Evolutionary conservation across 2,797 vertebrate genomes (phyloP).

Genomic region (Salmo trutta): DNA sequence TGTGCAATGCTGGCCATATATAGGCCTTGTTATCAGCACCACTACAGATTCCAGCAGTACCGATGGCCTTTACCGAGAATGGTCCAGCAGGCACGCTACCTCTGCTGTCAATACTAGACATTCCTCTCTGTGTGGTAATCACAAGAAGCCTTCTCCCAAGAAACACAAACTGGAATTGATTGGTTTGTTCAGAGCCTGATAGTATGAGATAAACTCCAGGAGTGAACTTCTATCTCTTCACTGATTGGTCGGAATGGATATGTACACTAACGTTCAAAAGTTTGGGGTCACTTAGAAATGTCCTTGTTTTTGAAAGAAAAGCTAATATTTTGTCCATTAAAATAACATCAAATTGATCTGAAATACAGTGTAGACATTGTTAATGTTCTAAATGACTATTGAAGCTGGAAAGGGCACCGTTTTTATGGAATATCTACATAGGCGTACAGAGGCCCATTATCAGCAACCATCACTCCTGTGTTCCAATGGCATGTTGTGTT

Average conservation of each 20-base stretch:
- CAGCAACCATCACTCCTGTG: no score
- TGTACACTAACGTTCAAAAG: no score
- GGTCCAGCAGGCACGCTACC: slow-evolving; percentile 13
- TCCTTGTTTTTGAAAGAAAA: no score
- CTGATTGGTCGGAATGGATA: background rate
- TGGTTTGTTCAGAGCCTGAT: slow-evolving; percentile 20
- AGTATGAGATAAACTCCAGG: slow-evolving; percentile 32
- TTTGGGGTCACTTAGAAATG: no score
- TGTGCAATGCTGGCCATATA: background rate
- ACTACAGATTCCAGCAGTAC: slow-evolving; percentile 2
- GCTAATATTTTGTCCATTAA: no score
- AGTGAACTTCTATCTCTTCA: slow-evolving; percentile 3
- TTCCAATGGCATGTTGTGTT: no score
- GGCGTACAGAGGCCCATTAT: no score
- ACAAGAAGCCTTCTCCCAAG: slow-evolving; percentile 5
- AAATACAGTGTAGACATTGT: no score
- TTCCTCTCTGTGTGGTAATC: slow-evolving; percentile 14
- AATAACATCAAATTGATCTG: no score
- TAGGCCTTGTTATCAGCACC: slow-evolving; percentile 5
- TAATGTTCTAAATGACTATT: no score
- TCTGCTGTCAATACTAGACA: slow-evolving; percentile 17
- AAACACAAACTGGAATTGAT: slow-evolving; percentile 22
- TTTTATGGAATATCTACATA: no score
- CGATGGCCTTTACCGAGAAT: slow-evolving; percentile 44
- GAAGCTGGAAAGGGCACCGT: no score